Conservation (phyloP, 2,113 vertebrate genomes). For the Carassius gibelio region DNA sequence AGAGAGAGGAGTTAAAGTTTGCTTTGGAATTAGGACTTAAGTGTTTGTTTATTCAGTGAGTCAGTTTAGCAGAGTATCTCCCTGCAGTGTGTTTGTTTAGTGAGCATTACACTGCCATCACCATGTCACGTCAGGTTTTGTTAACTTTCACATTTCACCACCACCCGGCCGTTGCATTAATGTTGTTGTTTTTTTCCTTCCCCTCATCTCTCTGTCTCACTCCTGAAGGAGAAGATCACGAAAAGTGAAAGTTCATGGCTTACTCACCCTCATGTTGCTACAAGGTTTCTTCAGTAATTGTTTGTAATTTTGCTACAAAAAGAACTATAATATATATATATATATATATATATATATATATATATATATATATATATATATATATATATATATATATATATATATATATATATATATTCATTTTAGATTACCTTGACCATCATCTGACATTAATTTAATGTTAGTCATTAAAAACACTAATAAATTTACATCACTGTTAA, state of each 20-base stretch:
- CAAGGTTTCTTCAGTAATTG: not conserved
- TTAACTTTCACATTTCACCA: conserved; percentile 3
- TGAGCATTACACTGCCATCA: conserved; percentile 6
- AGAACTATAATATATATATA: no score
- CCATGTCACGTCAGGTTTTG: conserved; percentile 25
- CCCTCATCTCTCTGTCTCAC: not conserved
- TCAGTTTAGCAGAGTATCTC: conserved; percentile 3
- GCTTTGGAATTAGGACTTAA: conserved; percentile 45
- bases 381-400: no score
- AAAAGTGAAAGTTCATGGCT: not conserved
- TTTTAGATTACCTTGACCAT: not conserved
- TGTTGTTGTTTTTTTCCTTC: no score
- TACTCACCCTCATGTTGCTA: not conserved
- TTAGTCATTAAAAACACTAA: no score
- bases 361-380: no score
- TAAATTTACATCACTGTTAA: not conserved
- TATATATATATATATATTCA: no score
- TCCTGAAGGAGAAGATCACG: not conserved
- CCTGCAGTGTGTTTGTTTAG: conserved; percentile 34
- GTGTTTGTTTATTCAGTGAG: conserved; percentile 47
- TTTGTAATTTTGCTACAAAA: no score
- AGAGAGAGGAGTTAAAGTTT: conserved; percentile 16
- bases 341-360: no score
- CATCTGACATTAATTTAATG: not conserved
- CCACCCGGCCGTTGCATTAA: not conserved